Evolutionary conservation across 92 coral and sea anemone species (phyloP).

Genomic region (Heliopora coerulea): DNA sequence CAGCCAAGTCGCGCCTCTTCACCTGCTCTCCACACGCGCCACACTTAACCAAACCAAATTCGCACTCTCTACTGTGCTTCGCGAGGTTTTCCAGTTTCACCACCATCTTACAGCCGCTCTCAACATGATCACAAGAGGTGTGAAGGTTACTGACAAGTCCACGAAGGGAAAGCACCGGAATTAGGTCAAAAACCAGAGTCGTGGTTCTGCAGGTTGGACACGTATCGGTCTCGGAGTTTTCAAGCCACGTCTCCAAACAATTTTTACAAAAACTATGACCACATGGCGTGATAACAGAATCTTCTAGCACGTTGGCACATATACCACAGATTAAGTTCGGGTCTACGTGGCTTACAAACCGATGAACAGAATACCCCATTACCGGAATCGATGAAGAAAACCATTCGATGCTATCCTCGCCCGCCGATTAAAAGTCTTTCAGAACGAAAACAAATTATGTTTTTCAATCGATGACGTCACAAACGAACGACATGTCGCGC

Average conservation of each 20-base stretch:
- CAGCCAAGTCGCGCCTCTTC: conserved; percentile 53
- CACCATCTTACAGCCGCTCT: conserved; percentile 77
- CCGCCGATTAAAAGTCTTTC: not conserved
- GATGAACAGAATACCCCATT: conserved; percentile 82
- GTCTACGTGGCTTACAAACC: conserved; percentile 69
- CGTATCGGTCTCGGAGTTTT: conserved; percentile 43
- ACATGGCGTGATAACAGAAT: conserved; percentile 78
- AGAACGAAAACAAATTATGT: not conserved
- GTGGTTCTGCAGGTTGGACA: conserved; percentile 83
- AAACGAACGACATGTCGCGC: not conserved
- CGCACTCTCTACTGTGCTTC: conserved; percentile 66
- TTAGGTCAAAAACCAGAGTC: conserved; percentile 48
- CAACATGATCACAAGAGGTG: conserved; percentile 73
- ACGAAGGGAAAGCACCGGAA: conserved; percentile 75
- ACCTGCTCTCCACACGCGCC: conserved; percentile 62
- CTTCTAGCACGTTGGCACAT: conserved; percentile 85
- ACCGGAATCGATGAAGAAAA: not conserved
- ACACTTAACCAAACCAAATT: conserved; percentile 65
- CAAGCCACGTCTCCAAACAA: conserved; percentile 82
- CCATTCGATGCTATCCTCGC: not conserved
- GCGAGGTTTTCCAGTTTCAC: conserved; percentile 66
- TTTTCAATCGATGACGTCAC: conserved; percentile 38
- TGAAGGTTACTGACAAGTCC: conserved; percentile 75
- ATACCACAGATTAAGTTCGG: conserved; percentile 88
- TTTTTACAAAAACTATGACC: conserved; percentile 89